Evolutionary conservation across 2,113 vertebrate genomes (phyloP), one percentile per base, ranked within the genome.

Genomic region (Stigmatopora nigra): DNA sequence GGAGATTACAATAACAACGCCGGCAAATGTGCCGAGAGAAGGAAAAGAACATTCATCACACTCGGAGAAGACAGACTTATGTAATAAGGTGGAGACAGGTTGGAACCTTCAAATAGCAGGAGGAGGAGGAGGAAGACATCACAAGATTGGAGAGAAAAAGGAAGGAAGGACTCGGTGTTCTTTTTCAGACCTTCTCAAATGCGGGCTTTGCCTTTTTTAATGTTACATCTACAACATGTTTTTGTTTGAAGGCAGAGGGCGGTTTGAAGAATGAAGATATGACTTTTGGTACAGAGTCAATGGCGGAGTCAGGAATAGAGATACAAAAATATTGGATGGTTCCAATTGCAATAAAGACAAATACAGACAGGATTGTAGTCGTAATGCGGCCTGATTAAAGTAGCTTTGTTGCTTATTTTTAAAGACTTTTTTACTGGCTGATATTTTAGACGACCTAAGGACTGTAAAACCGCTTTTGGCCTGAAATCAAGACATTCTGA

Each of bases 21-120:
- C 55, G 55, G 61, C 25, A 22, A 48, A 59, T 35, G 16, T 67
- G 64, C 19, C 51, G 57, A 16, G 46, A 62, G 49, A 25, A 20
- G 16, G 13, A 48, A 68, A 49, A 12, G 19, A 7, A 14, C 47
- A 16, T 15, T 4, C n/a, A 56, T 55, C 17, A 44, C 41, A 67
- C 35, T 1, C 47, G 7, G n/a, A 4, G 53, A 31, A 7, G 22
- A 56, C 22, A 56, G 15, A 22, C 53, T 61, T 20, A 22, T 22
- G 16, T 41, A 60, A 63, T 16, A 10, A 65, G 11, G 25, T n/a
- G 35, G 16, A 63, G 35, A 63, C 36, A 47, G 25, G 49, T 62
- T 68, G 20, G 55, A 25, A 22, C 13, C 2, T n/a, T 2, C 52
- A 46, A 38, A 46, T 45, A 4, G 16, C 22, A 63, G 22, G 17